phyloP scores from a whole-genome alignment of 1,140 invertebrate species.

The Papilio polyxenes region DNA sequence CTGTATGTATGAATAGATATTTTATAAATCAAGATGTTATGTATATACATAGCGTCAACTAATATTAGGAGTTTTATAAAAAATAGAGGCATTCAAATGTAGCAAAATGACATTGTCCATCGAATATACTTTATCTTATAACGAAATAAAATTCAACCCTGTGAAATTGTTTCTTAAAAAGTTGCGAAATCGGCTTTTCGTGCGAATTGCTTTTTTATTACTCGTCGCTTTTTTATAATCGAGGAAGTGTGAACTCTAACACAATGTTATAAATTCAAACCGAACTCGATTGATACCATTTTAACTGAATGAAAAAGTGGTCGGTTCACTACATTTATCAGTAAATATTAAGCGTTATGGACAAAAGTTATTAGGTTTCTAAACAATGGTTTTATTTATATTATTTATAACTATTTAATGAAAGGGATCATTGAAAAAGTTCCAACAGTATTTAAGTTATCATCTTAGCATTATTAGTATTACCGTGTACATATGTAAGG shows the following conservation, averaged over 20 bases:
- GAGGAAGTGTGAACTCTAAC: conserved; percentile 3
- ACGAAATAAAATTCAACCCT: neutral
- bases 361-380: too few species aligned
- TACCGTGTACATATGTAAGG: too few species aligned
- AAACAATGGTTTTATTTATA: neutral
- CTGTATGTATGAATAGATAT: too few species aligned
- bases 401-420: too few species aligned
- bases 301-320: neutral
- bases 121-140: neutral
- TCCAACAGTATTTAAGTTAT: too few species aligned
- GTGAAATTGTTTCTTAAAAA: neutral
- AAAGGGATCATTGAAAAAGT: too few species aligned
- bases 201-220: neutral
- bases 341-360: neutral
- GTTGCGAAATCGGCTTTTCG: neutral
- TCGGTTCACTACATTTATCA: neutral
- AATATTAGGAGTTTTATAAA: neutral
- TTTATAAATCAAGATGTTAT: neutral
- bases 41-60: neutral
- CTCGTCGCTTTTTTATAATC: neutral
- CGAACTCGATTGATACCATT: neutral
- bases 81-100: neutral
- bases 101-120: neutral
- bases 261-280: neutral
- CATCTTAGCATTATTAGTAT: too few species aligned